A percentile compares a stretch with the other conserved stretches of the same genome.
Conservation (phyloP, 2,888 invertebrate genomes). For the Esperia sulphurella region DNA sequence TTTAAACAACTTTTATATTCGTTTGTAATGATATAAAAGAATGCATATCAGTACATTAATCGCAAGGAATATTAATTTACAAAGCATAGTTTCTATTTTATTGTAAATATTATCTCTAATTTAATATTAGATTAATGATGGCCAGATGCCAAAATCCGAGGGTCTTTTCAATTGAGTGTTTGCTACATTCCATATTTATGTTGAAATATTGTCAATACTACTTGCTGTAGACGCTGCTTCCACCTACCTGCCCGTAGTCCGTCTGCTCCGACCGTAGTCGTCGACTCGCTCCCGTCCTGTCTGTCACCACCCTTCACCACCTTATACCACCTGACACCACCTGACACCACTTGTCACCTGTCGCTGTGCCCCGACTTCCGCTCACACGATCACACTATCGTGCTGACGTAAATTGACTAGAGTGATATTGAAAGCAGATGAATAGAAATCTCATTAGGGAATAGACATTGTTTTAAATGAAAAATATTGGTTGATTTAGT, state of each 20-base stretch:
- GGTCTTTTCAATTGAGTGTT: conserved; percentile 76
- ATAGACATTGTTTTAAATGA: conserved; percentile 52
- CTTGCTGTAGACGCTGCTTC: conserved; percentile 48
- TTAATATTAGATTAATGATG: conserved; percentile 71
- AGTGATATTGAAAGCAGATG: conserved; percentile 59
- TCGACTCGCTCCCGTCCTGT: too few species aligned
- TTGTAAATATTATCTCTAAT: conserved; percentile 76
- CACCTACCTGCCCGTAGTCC: conserved; percentile 2
- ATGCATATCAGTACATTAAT: conserved; percentile 76
- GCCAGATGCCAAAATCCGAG: conserved; percentile 62
- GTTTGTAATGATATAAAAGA: conserved; percentile 58
- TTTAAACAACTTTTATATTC: conserved; percentile 80
- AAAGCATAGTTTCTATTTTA: conserved; percentile 73
- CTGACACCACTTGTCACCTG: too few species aligned
- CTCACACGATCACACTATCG: conserved; percentile 13
- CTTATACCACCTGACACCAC: too few species aligned
- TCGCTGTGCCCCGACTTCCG: not conserved
- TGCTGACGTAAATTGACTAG: conserved; percentile 48
- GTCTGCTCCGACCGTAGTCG: not conserved
- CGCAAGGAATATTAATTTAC: conserved; percentile 70
- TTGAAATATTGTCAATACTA: conserved; percentile 71
- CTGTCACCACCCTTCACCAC: too few species aligned
- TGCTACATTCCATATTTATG: conserved; percentile 80
- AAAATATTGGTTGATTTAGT: conserved; percentile 58
- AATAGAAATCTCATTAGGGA: conserved; percentile 68